Evolutionary conservation across 1,140 invertebrate genomes (phyloP).

Genomic region (Polypedilum vanderplanki): DNA sequence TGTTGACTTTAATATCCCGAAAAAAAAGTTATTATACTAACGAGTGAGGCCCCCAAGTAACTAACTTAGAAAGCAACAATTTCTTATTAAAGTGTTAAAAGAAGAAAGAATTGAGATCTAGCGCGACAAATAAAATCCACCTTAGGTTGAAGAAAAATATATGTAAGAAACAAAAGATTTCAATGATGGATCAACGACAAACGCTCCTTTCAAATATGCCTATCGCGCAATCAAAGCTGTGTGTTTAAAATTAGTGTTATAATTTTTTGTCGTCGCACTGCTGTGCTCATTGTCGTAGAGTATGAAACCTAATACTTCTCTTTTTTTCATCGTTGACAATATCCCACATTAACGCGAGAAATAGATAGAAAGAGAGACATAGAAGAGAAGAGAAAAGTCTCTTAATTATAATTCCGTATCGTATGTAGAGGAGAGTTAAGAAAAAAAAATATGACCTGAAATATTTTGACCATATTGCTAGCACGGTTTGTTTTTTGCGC

Average conservation of each 20-base stretch:
- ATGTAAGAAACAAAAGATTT: neutral
- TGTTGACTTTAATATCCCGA: neutral
- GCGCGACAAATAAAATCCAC: neutral
- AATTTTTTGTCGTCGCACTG: neutral
- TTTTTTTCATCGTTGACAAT: neutral
- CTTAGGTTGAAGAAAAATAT: neutral
- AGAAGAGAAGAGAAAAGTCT: neutral
- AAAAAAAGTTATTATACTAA: neutral
- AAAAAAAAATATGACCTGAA: neutral
- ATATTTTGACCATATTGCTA: slow-evolving; percentile 3
- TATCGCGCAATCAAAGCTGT: neutral
- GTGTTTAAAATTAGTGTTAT: slow-evolving; percentile 25
- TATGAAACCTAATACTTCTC: slow-evolving; percentile 19
- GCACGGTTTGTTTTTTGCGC: neutral
- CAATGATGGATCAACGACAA: slow-evolving; percentile 17
- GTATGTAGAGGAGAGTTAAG: neutral
- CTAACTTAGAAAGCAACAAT: neutral
- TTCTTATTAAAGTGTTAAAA: slow-evolving; percentile 22
- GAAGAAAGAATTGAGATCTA: neutral
- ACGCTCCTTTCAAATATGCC: neutral
- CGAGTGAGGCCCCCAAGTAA: neutral
- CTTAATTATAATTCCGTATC: slow-evolving; percentile 24
- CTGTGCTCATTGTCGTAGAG: neutral
- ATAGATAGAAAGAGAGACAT: neutral
- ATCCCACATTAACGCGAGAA: slow-evolving; percentile 21